Evolutionary conservation across 2,113 vertebrate genomes (phyloP).

Genomic region (Odontesthes bonariensis): DNA sequence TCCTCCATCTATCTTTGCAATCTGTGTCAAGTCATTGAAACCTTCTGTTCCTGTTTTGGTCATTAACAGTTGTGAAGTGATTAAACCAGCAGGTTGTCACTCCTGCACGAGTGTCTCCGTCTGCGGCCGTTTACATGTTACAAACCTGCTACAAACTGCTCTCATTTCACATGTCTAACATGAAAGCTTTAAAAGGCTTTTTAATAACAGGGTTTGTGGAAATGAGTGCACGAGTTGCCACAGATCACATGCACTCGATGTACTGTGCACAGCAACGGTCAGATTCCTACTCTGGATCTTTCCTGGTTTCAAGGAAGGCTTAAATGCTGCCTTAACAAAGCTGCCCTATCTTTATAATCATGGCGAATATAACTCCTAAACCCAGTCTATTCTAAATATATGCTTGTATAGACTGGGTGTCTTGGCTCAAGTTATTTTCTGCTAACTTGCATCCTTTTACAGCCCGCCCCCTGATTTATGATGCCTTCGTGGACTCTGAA

Average conservation of each 20-base stretch:
- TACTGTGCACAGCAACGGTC: conserved; percentile 3
- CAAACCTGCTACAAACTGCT: too few species aligned
- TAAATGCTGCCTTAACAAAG: not conserved
- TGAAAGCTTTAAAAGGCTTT: too few species aligned
- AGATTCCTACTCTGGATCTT: conserved; percentile 34
- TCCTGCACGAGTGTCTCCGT: too few species aligned
- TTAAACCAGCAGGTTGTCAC: not conserved
- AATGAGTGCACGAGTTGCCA: not conserved
- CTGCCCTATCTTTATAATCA: not conserved
- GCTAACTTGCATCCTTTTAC: not conserved
- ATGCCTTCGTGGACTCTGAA: not conserved
- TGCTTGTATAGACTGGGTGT: conserved; percentile 12
- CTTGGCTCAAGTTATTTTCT: too few species aligned
- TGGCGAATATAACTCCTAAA: not conserved
- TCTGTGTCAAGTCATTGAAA: conserved; percentile 6
- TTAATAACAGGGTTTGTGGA: not conserved
- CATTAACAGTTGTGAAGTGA: not conserved
- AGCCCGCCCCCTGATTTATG: not conserved
- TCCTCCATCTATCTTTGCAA: conserved; percentile 24
- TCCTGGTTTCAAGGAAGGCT: conserved; percentile 33
- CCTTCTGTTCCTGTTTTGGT: not conserved
- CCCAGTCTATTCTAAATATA: not conserved
- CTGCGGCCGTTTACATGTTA: too few species aligned
- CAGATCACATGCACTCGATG: not conserved
- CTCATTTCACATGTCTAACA: too few species aligned